Evolutionary conservation across 2,888 invertebrate species (phyloP).

Genomic region (Linyphia triangularis): DNA sequence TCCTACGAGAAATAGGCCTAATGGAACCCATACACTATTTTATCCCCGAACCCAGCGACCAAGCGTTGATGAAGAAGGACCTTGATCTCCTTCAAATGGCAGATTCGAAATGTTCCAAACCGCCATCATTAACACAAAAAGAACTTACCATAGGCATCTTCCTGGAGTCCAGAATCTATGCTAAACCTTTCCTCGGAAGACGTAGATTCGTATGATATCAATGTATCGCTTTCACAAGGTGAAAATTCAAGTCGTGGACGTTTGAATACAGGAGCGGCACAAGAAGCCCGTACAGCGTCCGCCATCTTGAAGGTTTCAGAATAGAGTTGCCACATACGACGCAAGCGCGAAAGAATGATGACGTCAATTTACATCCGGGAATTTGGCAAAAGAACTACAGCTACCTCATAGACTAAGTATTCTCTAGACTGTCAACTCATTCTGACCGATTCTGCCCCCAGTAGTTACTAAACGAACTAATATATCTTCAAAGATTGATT

Average conservation of each 20-base stretch:
- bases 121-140: constrained; percentile 61
- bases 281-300: constrained; percentile 66
- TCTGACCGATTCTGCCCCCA: too few relatives aligned
- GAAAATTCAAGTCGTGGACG: constrained; percentile 70
- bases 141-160: constrained; percentile 64
- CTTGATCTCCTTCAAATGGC: constrained; percentile 49
- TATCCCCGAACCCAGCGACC: constrained; percentile 41
- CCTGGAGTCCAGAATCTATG: constrained; percentile 59
- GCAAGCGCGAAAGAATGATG: constrained; percentile 56
- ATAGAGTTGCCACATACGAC: constrained; percentile 37
- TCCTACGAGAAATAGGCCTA: constrained; percentile 57
- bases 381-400: background rate
- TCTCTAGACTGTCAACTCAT: too few relatives aligned
- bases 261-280: constrained; percentile 72
- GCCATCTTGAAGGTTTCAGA: constrained; percentile 73
- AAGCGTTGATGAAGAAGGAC: constrained; percentile 49
- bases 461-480: too few relatives aligned
- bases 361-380: constrained; percentile 68
- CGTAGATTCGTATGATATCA: constrained; percentile 65
- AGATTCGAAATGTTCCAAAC: constrained; percentile 23
- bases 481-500: too few relatives aligned
- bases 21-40: background rate
- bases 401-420: too few relatives aligned
- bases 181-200: constrained; percentile 67
- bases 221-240: constrained; percentile 44